Percentiles rank a stretch among this genome's conserved stretches.
These are phyloP conservation scores for Eulithis testata DNA, from an alignment of 2,888 invertebrate genomes.

Conservation along the genomic window DNA sequence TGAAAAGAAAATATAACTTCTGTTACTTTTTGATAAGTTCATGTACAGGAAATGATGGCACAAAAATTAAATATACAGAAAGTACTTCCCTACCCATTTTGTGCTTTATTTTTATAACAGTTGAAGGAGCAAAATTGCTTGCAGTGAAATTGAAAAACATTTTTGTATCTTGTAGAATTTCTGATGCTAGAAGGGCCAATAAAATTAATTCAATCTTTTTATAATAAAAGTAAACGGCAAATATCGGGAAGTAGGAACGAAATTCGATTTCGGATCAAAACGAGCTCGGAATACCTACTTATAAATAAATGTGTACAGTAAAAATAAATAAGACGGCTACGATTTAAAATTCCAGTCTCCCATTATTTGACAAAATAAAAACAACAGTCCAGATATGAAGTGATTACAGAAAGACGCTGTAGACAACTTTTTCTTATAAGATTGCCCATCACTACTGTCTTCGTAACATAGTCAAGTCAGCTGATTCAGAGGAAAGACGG, in stretches of 20 bases:
- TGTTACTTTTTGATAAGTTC: not conserved
- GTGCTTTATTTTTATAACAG: constrained; percentile 7
- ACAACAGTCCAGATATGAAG: no score
- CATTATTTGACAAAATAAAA: no score
- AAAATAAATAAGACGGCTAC: not conserved
- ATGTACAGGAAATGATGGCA: no score
- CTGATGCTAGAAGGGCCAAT: constrained; percentile 32
- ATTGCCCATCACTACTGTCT: no score
- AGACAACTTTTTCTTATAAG: no score
- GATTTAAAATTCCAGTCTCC: not conserved
- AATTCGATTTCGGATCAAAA: constrained; percentile 36
- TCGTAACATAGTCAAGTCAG: no score
- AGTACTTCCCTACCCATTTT: not conserved
- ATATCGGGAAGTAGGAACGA: constrained; percentile 35
- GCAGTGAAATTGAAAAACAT: constrained; percentile 29
- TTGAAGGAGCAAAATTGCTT: constrained; percentile 20
- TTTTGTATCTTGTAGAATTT: constrained; percentile 33
- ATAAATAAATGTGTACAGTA: not conserved
- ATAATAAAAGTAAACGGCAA: constrained; percentile 45
- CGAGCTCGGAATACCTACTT: constrained; percentile 22
- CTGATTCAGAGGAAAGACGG: no score
- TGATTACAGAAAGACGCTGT: no score
- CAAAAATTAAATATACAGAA: not conserved
- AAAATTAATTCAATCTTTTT: constrained; percentile 45
- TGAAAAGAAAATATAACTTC: constrained; percentile 25